Evolutionary conservation across 2,888 invertebrate species (phyloP).

Genomic region (Limnephilus lunatus): DNA sequence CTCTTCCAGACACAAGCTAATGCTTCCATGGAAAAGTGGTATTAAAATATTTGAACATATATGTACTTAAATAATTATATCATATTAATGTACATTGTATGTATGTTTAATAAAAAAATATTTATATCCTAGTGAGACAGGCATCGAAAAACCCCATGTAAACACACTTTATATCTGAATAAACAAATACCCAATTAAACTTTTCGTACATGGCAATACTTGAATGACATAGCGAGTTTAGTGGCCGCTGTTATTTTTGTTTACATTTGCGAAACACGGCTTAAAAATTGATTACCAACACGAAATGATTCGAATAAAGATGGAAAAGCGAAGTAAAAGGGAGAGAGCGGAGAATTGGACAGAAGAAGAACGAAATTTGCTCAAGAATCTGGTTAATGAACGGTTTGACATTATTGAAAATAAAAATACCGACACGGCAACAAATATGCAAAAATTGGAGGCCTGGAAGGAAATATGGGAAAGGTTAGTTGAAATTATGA

Average conservation of each 20-base stretch:
- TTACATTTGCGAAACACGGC: slow-evolving; percentile 46
- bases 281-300: slow-evolving; percentile 46
- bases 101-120: too few relatives aligned
- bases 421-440: slow-evolving; percentile 60
- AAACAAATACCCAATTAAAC: too few relatives aligned
- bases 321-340: slow-evolving; percentile 61
- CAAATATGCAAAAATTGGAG: slow-evolving; percentile 64
- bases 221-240: not conserved
- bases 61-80: too few relatives aligned
- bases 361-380: slow-evolving; percentile 59
- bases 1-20: too few relatives aligned
- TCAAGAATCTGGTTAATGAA: slow-evolving; percentile 59
- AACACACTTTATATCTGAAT: too few relatives aligned
- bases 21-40: too few relatives aligned
- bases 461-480: slow-evolving; percentile 65
- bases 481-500: slow-evolving; percentile 38
- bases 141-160: too few relatives aligned
- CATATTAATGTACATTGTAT: too few relatives aligned
- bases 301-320: slow-evolving; percentile 63
- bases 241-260: slow-evolving; percentile 34
- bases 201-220: not conserved
- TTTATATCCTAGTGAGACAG: too few relatives aligned
- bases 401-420: slow-evolving; percentile 63
- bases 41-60: too few relatives aligned
- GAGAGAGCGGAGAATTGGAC: slow-evolving; percentile 64